Percentiles rank a stretch among this genome's conserved stretches.
phyloP scores from a whole-genome alignment of 1,140 invertebrate genomes.

The Zaprionus inermis region DNA sequence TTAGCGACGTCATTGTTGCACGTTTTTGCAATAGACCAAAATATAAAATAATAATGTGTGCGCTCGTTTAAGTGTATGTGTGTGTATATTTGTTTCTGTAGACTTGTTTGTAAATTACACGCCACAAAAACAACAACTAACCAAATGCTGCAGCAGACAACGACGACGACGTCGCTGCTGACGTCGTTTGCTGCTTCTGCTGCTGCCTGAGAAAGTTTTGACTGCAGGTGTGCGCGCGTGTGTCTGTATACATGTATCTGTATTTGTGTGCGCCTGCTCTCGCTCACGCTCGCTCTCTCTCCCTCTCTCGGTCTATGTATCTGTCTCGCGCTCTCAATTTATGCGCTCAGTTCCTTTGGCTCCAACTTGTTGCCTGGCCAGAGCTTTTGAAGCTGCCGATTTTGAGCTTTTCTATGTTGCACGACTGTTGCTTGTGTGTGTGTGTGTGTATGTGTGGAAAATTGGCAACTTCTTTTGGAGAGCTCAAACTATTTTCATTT shows the following conservation, averaged over 20 bases:
- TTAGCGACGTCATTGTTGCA: conserved; percentile 75
- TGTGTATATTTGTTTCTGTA: conserved; percentile 42
- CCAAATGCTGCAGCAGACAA: conserved; percentile 16
- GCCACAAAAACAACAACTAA: conserved; percentile 41
- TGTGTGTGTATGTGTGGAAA: neutral
- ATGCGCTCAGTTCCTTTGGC: conserved; percentile 31
- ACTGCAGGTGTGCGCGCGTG: conserved; percentile 30
- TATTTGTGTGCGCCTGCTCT: conserved; percentile 12
- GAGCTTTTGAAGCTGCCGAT: conserved; percentile 28
- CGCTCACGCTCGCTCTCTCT: neutral
- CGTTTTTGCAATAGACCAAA: conserved; percentile 76
- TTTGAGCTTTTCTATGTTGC: conserved; percentile 30
- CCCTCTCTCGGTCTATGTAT: conserved; percentile 1
- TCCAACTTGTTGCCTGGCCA: conserved; percentile 51
- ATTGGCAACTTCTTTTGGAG: neutral
- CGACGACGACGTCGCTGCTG: conserved; percentile 22
- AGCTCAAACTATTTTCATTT: neutral
- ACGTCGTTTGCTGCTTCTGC: neutral
- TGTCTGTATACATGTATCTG: conserved; percentile 12
- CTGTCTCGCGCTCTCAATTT: conserved; percentile 7
- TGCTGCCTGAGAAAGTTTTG: conserved; percentile 20
- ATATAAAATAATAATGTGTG: conserved; percentile 42
- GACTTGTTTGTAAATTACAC: conserved; percentile 65
- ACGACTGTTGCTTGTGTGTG: conserved; percentile 34
- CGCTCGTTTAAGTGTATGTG: conserved; percentile 9